Percentiles rank a stretch among this genome's conserved stretches.
Conservation (phyloP, 1,140 invertebrate genomes). For the Manduca sexta region DNA sequence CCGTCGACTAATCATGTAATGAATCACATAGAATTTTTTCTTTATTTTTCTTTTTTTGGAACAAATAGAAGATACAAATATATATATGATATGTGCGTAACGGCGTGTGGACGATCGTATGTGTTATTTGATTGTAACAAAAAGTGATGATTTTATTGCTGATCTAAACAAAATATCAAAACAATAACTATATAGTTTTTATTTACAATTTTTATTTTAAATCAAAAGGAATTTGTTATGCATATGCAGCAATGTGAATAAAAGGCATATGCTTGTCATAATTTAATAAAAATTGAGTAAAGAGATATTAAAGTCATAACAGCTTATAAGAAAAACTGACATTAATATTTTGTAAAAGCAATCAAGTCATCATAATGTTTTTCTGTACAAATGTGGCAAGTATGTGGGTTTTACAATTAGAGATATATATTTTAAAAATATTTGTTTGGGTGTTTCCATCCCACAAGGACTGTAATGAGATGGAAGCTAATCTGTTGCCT, state of each 20-base stretch:
- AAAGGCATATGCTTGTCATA: too few relatives aligned
- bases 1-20: slow-evolving; percentile 63
- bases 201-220: too few relatives aligned
- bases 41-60: slow-evolving; percentile 56
- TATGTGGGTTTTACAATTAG: slow-evolving; percentile 24
- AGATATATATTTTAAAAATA: slow-evolving; percentile 8
- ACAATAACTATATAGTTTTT: neutral
- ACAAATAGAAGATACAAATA: slow-evolving; percentile 46
- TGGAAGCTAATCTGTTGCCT: slow-evolving; percentile 50
- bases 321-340: too few relatives aligned
- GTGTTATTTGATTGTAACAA: slow-evolving; percentile 58
- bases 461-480: slow-evolving; percentile 28
- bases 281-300: too few relatives aligned
- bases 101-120: slow-evolving; percentile 64
- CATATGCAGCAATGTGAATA: too few relatives aligned
- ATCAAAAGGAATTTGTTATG: too few relatives aligned
- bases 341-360: too few relatives aligned
- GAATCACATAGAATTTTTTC: slow-evolving; percentile 61
- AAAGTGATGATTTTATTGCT: slow-evolving; percentile 33
- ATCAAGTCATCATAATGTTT: slow-evolving; percentile 28
- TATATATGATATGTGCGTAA: slow-evolving; percentile 69
- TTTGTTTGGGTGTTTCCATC: slow-evolving; percentile 2
- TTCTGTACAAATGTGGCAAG: slow-evolving; percentile 23
- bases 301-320: too few relatives aligned
- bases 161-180: neutral